These are phyloP conservation scores for Protobothrops mucrosquamatus DNA, from an alignment of 2,113 vertebrate species.

Conservation along the genomic window DNA sequence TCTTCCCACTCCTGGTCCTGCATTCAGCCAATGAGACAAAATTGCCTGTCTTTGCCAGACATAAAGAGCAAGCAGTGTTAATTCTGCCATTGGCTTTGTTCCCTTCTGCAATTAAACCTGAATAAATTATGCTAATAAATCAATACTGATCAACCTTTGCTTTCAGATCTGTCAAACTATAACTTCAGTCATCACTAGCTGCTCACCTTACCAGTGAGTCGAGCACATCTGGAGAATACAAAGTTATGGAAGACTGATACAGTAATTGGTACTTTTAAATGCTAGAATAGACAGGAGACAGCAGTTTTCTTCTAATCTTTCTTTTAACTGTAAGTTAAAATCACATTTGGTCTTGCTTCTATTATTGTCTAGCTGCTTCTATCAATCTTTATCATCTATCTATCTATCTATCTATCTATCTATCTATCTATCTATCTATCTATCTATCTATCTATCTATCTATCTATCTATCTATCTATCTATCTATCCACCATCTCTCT, in stretches of 20 bases:
- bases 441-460: background rate
- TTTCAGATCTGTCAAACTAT: background rate
- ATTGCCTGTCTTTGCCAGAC: background rate
- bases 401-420: background rate
- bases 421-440: background rate
- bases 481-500: background rate
- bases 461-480: background rate
- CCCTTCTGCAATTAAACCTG: constrained; percentile 49
- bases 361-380: background rate
- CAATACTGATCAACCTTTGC: background rate
- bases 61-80: background rate
- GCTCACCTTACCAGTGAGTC: constrained; percentile 7
- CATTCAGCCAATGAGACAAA: background rate
- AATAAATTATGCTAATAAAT: background rate
- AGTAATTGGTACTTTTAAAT: background rate
- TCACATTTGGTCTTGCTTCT: background rate
- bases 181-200: background rate
- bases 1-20: background rate
- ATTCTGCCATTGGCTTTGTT: constrained; percentile 35
- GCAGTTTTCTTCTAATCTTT: constrained; percentile 7
- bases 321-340: constrained; percentile 41
- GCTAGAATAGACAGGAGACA: background rate
- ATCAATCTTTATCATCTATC: background rate
- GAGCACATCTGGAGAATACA: constrained; percentile 52
- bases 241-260: constrained; percentile 25